Percentiles rank a stretch among this genome's conserved stretches.
Evolutionary conservation across 2,113 vertebrate genomes (phyloP).

Genomic region (Brachypteracias leptosomus): DNA sequence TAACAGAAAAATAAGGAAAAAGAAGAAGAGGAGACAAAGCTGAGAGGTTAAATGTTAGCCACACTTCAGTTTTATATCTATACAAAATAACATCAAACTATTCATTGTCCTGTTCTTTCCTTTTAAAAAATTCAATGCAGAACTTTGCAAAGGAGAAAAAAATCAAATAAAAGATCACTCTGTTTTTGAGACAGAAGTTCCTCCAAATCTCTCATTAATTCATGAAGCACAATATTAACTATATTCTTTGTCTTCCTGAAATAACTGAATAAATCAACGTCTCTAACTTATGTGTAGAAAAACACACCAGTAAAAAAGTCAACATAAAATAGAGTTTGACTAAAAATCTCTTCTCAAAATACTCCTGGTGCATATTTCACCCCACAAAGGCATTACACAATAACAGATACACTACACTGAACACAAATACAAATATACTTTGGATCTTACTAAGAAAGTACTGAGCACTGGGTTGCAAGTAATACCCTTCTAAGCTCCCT

Average conservation of each 20-base stretch:
- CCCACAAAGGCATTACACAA: neutral
- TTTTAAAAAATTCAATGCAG: neutral
- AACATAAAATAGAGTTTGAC: neutral
- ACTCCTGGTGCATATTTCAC: neutral
- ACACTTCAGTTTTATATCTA: neutral
- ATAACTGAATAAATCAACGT: neutral
- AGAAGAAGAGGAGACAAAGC: neutral
- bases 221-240: neutral
- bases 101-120: neutral
- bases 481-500: neutral
- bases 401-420: neutral
- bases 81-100: neutral
- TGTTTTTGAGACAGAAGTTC: neutral
- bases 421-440: neutral
- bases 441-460: neutral
- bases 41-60: neutral
- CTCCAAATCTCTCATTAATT: neutral
- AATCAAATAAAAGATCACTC: neutral
- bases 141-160: neutral
- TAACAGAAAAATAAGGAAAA: neutral
- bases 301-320: neutral
- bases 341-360: neutral
- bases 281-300: neutral
- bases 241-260: neutral
- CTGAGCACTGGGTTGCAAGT: neutral